Evolutionary conservation across 2,113 vertebrate species (phyloP).

Genomic region (Maccullochella peelii): DNA sequence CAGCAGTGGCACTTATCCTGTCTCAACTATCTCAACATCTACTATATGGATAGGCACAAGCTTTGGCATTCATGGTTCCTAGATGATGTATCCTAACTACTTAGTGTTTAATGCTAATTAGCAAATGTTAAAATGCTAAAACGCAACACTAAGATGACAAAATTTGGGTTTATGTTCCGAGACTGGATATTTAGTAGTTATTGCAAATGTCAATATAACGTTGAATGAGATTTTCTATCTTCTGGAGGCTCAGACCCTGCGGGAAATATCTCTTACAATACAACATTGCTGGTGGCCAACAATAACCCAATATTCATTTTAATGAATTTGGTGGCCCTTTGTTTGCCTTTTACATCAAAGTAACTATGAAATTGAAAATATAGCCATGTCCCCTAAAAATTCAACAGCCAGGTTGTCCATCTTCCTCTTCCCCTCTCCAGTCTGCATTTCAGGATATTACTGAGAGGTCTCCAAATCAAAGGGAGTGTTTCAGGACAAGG

Average conservation of each 20-base stretch:
- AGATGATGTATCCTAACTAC: not conserved
- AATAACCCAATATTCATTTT: not conserved
- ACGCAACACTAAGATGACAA: not conserved
- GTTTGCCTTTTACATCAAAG: not conserved
- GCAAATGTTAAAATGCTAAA: not conserved
- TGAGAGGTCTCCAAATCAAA: constrained; percentile 16
- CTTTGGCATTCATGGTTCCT: not conserved
- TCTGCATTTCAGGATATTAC: constrained; percentile 2
- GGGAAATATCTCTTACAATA: not conserved
- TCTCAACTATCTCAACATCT: not conserved
- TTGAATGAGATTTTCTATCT: not conserved
- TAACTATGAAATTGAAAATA: not conserved
- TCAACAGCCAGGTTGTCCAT: not conserved
- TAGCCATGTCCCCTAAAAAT: not conserved
- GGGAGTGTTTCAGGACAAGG: constrained; percentile 24
- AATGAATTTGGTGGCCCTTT: not conserved
- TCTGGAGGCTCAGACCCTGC: not conserved
- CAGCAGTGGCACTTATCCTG: no score
- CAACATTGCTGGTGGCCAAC: not conserved
- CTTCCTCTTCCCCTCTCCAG: not conserved
- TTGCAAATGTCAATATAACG: not conserved
- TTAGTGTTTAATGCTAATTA: not conserved
- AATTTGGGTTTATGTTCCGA: not conserved
- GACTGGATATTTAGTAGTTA: not conserved
- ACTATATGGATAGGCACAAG: not conserved